Evolutionary conservation across 2,113 vertebrate species (phyloP), one percentile per base, ranked within the genome.

Genomic region (Tachysurus fulvidraco): DNA sequence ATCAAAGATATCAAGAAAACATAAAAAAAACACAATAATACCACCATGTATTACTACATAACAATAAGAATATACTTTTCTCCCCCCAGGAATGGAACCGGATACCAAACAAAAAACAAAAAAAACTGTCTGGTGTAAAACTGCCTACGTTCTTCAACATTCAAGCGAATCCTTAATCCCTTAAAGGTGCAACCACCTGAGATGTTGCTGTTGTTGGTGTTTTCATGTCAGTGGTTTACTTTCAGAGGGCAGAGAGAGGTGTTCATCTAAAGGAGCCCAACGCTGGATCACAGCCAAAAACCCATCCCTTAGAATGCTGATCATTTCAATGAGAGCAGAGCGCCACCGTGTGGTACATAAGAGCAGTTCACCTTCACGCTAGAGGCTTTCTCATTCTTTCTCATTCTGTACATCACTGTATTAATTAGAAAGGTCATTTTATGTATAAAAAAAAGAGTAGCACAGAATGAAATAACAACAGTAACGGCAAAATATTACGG

Each of bases 271-370:
- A 84, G n/a, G 36, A 76, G 12, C 36, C 73, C 30, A 21, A 23
- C 21, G 16, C 21, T 74, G 54, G 23, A 74, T 55, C 5, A 4
- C 19, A 67, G 74, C 60, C 84, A 86, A 25, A 85, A 80, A 69
- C 19, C 30, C 62, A 69, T 44, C 76, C 84, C 13, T 80, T 19
- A 55, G 4, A n/a, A 54, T 19, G 28, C 9, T 14, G 59, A 59
- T 41, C 10, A 67, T 85, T 89, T 87, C 86, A 87, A 85, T 89
- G 92, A 84, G 55, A 28, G 0, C 50, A 81, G 65, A 91, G 89
- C 86, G 83, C 93, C 92, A 91, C 69, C 91, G 83, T 76, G 90
- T 91, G 91, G 69, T 17, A n/a, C 28, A 41, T 64, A 21, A 6
- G 5, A 76, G 25, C 4, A 30, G 10, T 54, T 64, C 59, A 60